Conservation (phyloP, 1,140 invertebrate genomes). For the Mamestra configurata region DNA sequence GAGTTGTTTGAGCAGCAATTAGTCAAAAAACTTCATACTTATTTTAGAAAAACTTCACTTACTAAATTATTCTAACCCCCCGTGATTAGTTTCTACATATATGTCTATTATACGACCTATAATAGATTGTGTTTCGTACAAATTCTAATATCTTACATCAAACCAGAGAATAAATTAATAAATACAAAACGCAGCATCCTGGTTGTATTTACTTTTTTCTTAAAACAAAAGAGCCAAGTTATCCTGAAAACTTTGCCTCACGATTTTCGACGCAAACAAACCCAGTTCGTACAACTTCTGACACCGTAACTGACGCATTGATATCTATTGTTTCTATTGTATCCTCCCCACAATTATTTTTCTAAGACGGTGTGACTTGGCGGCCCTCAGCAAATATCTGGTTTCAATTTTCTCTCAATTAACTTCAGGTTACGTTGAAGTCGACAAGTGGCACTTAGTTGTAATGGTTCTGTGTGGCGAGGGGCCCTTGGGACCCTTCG, state of each 20-base stretch:
- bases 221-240: too few relatives aligned
- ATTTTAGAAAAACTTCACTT: background rate
- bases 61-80: too few relatives aligned
- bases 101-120: too few relatives aligned
- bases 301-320: slow-evolving; percentile 11
- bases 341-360: slow-evolving; percentile 38
- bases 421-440: slow-evolving; percentile 73
- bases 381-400: slow-evolving; percentile 60
- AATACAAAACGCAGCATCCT: too few relatives aligned
- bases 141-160: too few relatives aligned
- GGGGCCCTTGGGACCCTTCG: slow-evolving; percentile 52
- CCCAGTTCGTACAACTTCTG: slow-evolving; percentile 2
- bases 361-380: slow-evolving; percentile 46
- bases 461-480: slow-evolving; percentile 65
- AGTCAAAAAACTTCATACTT: background rate
- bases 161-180: too few relatives aligned
- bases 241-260: background rate
- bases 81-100: too few relatives aligned
- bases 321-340: background rate
- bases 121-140: too few relatives aligned
- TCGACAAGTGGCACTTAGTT: slow-evolving; percentile 70
- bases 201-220: too few relatives aligned
- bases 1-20: too few relatives aligned
- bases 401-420: slow-evolving; percentile 75
- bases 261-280: background rate